Evolutionary conservation across 2,888 invertebrate genomes (phyloP), one percentile per base, ranked within the genome.

Genomic region (Cerceris rybyensis): DNA sequence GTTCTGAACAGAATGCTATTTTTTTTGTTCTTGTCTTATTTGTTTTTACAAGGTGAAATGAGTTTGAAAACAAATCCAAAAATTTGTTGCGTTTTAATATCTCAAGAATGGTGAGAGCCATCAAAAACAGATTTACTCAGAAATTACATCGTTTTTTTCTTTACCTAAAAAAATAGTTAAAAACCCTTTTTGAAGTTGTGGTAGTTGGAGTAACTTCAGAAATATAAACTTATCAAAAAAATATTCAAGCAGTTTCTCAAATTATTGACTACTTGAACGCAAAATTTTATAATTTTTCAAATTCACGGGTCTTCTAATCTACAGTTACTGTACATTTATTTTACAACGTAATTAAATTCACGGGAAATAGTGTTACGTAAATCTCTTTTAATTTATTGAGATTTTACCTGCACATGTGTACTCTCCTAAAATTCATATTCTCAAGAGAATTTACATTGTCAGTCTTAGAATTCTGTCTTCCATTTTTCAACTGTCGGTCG

Each of bases 401-500:
- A 46, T 46, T 46, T 52, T 52, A 52, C 52, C 14, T 52, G 52
- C 52, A 52, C n/a, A 2, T 8, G 5, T 14, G 52, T 8, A 9
- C 52, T 13, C n/a, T n/a, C 7, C 7, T n/a, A 8, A 14, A 52
- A 52, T n/a, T 7, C 52, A 52, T n/a, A 7, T 7, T 5, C 5
- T 13, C 14, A n/a, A 2, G 7, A n/a, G n/a, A 52, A 52, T n/a
- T 7, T 13, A 14, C 52, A n/a, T 52, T n/a, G 6, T 52, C 14
- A 9, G 14, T 52, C 11, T 0, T 17, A 55, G 4, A 17, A 4
- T 17, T 55, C 17, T 11, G 69, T 55, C 14, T 43, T 64, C 28
- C 28, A 58, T 63, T 49, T 14, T 52, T 54, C 57, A 64, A 9
- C 42, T 54, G 61, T 16, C 59, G 73, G n/a, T 16, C 16, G n/a